These are phyloP conservation scores for Tapirus terrestris DNA, from an alignment of 2,113 vertebrate species.

Conservation along the genomic window DNA sequence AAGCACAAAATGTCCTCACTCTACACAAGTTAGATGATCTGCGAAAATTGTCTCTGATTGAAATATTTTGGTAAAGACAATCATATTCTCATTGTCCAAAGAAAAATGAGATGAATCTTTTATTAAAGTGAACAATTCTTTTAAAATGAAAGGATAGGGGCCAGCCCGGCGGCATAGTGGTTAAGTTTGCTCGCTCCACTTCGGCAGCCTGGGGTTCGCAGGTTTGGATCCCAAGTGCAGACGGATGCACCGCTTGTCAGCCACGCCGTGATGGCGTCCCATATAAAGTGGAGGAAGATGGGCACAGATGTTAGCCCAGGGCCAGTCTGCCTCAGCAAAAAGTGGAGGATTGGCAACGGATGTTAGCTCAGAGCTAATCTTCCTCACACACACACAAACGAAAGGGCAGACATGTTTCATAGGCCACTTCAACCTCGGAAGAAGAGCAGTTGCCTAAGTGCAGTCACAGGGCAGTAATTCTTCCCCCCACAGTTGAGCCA, in stretches of 20 bases:
- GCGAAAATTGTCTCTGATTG: not conserved
- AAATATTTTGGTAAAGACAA: not conserved
- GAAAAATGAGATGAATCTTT: not conserved
- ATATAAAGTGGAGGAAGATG: too few relatives aligned
- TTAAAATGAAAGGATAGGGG: not conserved
- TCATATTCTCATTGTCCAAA: not conserved
- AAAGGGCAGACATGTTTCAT: not conserved
- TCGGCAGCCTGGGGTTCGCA: too few relatives aligned
- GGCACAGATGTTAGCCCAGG: too few relatives aligned
- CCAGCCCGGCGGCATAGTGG: too few relatives aligned
- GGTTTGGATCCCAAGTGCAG: too few relatives aligned
- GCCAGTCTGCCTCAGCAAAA: too few relatives aligned
- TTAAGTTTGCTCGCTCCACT: too few relatives aligned
- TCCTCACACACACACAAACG: not conserved
- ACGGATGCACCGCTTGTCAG: too few relatives aligned
- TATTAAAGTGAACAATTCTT: not conserved
- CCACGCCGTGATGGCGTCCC: too few relatives aligned
- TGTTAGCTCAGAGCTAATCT: too few relatives aligned
- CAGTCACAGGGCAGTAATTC: not conserved
- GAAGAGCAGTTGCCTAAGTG: fast-evolving
- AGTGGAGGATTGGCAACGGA: too few relatives aligned
- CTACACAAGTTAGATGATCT: not conserved
- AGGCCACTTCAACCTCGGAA: not conserved
- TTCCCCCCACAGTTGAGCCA: not conserved
- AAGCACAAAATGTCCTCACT: not conserved